These are phyloP conservation scores for Melanotaenia boesemani DNA, from an alignment of 2,797 vertebrate genomes.

Conservation along the genomic window DNA sequence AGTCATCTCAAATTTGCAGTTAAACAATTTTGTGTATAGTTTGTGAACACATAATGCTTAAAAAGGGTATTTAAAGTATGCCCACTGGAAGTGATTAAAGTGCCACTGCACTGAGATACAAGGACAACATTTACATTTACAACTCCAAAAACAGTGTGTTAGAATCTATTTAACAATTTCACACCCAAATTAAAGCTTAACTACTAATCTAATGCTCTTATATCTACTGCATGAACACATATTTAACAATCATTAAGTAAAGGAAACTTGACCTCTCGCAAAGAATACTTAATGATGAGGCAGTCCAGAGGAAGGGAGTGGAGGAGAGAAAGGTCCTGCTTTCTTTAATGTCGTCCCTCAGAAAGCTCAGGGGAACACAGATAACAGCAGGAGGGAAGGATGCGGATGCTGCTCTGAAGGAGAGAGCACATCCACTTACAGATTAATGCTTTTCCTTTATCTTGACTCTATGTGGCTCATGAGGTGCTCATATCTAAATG, in stretches of 20 bases:
- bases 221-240: neutral
- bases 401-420: constrained; percentile 40
- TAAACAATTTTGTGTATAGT: neutral
- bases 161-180: neutral
- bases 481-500: neutral
- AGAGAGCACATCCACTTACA: constrained; percentile 41
- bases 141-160: neutral
- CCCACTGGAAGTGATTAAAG: neutral
- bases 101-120: constrained; percentile 1
- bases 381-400: constrained; percentile 33
- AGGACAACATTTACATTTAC: neutral
- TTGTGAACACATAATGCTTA: neutral
- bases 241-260: neutral
- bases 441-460: constrained; percentile 45
- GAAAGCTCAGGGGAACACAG: constrained; percentile 40
- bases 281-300: constrained; percentile 4
- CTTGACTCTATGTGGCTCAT: neutral
- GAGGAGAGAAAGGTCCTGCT: constrained; percentile 8
- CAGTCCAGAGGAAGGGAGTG: neutral
- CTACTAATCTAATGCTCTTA: neutral
- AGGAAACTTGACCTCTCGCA: neutral
- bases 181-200: neutral
- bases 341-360: constrained; percentile 36
- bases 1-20: neutral
- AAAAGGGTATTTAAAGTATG: neutral